These are phyloP conservation scores for Dinomys branickii DNA, from an alignment of 2,113 vertebrate genomes.

Conservation along the genomic window DNA sequence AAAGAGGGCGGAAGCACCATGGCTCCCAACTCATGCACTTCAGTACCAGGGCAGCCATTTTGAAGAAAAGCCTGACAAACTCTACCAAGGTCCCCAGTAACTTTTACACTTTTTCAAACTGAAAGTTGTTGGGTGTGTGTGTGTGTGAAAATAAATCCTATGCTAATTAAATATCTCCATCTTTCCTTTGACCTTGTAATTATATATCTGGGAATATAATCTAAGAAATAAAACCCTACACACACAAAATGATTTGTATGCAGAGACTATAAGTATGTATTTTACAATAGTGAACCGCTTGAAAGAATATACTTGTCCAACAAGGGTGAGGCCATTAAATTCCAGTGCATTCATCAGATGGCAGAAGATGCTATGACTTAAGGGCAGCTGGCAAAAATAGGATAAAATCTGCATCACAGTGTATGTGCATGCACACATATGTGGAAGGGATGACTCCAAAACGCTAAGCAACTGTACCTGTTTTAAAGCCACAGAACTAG, in stretches of 20 bases:
- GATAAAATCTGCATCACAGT: not conserved
- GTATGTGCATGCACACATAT: accelerated
- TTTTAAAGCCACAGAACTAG: not conserved
- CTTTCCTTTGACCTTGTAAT: not conserved
- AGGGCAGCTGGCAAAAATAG: not conserved
- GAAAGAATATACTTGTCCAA: not conserved
- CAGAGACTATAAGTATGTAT: not conserved
- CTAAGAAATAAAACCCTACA: not conserved
- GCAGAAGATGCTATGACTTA: not conserved
- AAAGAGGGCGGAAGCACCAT: accelerated
- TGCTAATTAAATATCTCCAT: not conserved
- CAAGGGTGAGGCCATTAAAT: not conserved
- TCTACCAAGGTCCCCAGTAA: not conserved
- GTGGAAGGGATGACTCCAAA: not conserved
- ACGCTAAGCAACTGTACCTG: not conserved
- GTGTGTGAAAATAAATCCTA: not conserved
- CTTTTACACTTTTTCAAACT: not conserved
- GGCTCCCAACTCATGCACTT: accelerated
- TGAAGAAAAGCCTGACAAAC: not conserved
- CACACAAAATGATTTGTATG: not conserved
- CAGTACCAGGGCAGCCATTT: not conserved
- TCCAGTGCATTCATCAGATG: not conserved
- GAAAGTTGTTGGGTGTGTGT: not conserved
- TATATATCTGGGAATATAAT: not conserved
- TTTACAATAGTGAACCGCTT: not conserved